A percentile compares a stretch with the other conserved stretches of the same genome.
Conservation (phyloP, 2,888 invertebrate species). For the Eupithecia insigniata region DNA sequence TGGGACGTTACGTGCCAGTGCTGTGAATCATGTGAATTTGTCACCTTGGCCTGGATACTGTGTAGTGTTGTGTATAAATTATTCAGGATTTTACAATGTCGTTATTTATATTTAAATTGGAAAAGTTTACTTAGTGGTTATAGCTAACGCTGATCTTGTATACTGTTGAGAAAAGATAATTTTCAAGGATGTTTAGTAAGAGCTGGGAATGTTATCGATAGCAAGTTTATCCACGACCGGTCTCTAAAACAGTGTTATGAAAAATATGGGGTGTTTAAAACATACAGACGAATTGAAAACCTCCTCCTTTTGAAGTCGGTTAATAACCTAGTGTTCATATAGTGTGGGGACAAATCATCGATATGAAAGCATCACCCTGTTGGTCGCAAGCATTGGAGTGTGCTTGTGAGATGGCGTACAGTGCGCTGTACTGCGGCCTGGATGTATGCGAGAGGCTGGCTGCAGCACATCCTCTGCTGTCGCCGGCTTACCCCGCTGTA, state of each 20-base stretch:
- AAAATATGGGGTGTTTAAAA: too few relatives aligned
- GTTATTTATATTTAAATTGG: not conserved
- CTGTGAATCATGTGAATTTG: constrained; percentile 45
- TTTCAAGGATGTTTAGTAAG: not conserved
- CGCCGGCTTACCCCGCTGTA: constrained; percentile 68
- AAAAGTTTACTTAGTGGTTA: not conserved
- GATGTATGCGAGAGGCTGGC: constrained; percentile 64
- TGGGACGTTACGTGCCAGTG: constrained; percentile 40
- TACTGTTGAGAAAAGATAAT: not conserved
- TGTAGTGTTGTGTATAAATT: constrained; percentile 17
- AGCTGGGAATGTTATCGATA: not conserved
- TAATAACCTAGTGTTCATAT: not conserved
- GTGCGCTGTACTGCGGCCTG: constrained; percentile 68
- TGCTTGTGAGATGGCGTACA: constrained; percentile 66
- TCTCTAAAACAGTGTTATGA: not conserved
- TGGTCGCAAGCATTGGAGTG: constrained; percentile 66
- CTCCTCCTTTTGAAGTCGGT: too few relatives aligned
- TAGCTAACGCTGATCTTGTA: not conserved
- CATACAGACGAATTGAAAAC: too few relatives aligned
- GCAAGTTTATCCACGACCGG: not conserved
- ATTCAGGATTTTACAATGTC: not conserved
- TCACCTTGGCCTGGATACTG: constrained; percentile 49
- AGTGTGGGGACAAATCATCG: constrained; percentile 12
- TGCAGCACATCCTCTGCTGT: constrained; percentile 61
- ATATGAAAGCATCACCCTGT: constrained; percentile 59